Evolutionary conservation across 2,113 vertebrate genomes (phyloP).

Genomic region (Tapirus terrestris): DNA sequence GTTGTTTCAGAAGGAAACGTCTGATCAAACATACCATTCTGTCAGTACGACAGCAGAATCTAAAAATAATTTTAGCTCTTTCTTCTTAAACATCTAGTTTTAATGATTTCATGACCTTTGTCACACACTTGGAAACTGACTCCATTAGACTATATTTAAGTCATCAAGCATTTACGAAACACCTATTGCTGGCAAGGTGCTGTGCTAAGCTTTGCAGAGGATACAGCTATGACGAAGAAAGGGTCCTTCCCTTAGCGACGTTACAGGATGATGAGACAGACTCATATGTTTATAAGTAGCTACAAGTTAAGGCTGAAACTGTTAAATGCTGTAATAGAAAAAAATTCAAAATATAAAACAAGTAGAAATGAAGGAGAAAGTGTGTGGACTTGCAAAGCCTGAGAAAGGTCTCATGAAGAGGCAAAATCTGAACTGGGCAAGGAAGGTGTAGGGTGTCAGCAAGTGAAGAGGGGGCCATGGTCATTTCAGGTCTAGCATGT

Average conservation of each 20-base stretch:
- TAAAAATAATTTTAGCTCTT: constrained; percentile 51
- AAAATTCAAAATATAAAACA: neutral
- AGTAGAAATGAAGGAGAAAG: neutral
- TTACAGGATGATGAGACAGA: neutral
- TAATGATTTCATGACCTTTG: constrained; percentile 54
- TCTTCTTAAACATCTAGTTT: constrained; percentile 40
- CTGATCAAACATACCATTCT: constrained; percentile 39
- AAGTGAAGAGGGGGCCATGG: neutral
- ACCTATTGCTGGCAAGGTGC: constrained; percentile 12
- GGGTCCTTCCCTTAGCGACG: neutral
- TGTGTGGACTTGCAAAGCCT: neutral
- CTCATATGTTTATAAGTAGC: neutral
- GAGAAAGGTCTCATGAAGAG: neutral
- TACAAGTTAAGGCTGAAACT: neutral
- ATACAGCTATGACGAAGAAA: neutral
- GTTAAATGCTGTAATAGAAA: neutral
- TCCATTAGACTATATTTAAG: constrained; percentile 12
- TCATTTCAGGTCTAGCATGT: neutral
- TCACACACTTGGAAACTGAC: neutral
- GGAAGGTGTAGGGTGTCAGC: neutral
- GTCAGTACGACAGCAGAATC: neutral
- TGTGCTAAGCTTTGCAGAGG: neutral
- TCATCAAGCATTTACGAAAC: neutral
- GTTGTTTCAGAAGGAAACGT: constrained; percentile 21
- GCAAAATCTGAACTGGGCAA: neutral